Evolutionary conservation across 2,888 invertebrate genomes (phyloP).

Genomic region (Xestia c-nigrum): DNA sequence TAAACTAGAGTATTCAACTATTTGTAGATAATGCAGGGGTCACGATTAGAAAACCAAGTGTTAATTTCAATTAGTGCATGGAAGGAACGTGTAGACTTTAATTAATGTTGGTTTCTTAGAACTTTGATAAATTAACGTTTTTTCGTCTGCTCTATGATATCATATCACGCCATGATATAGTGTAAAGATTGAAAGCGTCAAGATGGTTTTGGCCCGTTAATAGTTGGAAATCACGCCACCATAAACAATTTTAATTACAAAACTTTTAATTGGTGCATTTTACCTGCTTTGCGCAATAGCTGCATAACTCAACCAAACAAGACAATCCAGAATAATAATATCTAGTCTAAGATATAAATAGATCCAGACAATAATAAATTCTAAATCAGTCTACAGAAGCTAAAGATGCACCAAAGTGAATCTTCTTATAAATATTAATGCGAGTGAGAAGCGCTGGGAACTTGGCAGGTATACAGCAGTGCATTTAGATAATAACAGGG

Average conservation of each 20-base stretch:
- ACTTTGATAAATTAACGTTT: constrained; percentile 54
- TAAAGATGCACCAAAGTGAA: constrained; percentile 30
- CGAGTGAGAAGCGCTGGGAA: constrained; percentile 61
- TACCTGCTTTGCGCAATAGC: constrained; percentile 9
- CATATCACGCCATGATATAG: constrained; percentile 41
- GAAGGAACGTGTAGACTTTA: constrained; percentile 43
- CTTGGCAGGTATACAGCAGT: constrained; percentile 72
- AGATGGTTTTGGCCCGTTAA: constrained; percentile 44
- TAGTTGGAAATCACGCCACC: constrained; percentile 50
- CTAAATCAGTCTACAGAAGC: constrained; percentile 16
- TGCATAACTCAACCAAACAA: constrained; percentile 1
- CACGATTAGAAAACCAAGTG: constrained; percentile 49
- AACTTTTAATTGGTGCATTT: constrained; percentile 41
- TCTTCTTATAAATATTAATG: constrained; percentile 55
- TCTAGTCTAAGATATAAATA: not conserved
- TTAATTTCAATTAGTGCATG: constrained; percentile 58
- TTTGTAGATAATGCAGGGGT: constrained; percentile 60
- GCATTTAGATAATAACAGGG: constrained; percentile 80
- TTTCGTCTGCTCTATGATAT: constrained; percentile 55
- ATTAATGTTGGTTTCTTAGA: constrained; percentile 58
- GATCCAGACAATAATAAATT: constrained; percentile 3
- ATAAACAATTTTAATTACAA: constrained; percentile 48
- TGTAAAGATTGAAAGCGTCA: constrained; percentile 39
- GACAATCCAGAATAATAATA: not conserved
- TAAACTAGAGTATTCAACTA: constrained; percentile 61